Evolutionary conservation across 37 sponge, comb jelly and placozoan genomes (phyloP), one percentile per base, ranked within the genome.

Genomic region (Mnemiopsis leidyi): DNA sequence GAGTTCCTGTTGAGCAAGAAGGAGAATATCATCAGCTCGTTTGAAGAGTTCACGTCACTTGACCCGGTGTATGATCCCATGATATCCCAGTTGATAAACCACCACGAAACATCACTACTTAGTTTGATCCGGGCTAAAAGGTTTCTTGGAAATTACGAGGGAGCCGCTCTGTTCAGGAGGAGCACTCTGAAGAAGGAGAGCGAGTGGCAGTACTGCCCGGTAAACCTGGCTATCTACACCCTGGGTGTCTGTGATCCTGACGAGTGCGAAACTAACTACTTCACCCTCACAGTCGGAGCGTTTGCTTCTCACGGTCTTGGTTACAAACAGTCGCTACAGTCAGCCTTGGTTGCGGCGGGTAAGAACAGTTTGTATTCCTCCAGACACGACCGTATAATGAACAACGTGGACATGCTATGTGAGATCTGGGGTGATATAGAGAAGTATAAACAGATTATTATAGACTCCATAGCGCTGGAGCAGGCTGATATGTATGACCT

Each of bases 131-230:
- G 36, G 23, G 90, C 61, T 40, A 85, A 40, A 37, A 26, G 36
- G 28, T 85, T 85, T 29, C 29, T 85, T 39, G 3, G 13, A 0
- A n/a, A 38, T 1, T 85, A 85, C 90, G 90, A 85, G 13, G 90
- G 90, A 2, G 37, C 82, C 21, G 25, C 75, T n/a, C 79, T 77
- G 35, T 85, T 29, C 90, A 35, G 90, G 5, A 85, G 39, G 61
- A 85, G 90, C 23, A 37, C 36, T 25, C 90, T 39, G 61, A 85
- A 85, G 23, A 85, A 85, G 48, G 90, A 85, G 90, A 20, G 61
- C 1, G 90, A 38, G 90, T 85, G 90, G 90, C 90, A 85, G 90
- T 85, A 40, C 30, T 85, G 90, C 25, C 90, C 90, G 0, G 48
- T 85, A 13, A 85, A 85, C 48, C 30, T 85, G 48, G 90, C 90